Evolutionary conservation across 2,797 vertebrate genomes (phyloP).

Genomic region (Spondyliosoma cantharus): DNA sequence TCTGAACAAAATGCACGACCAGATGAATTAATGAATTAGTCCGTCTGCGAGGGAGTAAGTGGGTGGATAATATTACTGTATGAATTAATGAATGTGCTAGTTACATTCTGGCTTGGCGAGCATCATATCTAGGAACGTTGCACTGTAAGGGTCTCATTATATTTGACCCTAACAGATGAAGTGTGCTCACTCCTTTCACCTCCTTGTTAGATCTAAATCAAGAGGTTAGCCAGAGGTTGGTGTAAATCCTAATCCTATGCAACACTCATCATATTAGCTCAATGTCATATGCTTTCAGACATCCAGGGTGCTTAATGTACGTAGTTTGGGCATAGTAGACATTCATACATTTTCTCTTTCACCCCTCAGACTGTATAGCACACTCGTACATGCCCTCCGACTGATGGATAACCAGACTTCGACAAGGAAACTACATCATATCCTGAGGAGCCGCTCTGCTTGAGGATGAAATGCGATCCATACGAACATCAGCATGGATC

Average conservation of each 20-base stretch:
- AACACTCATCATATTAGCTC: constrained; percentile 35
- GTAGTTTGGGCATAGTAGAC: constrained; percentile 25
- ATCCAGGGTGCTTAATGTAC: constrained; percentile 27
- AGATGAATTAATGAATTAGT: constrained; percentile 29
- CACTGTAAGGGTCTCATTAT: constrained; percentile 25
- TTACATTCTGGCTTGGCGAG: constrained; percentile 25
- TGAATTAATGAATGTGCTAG: constrained; percentile 32
- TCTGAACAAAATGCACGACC: constrained; percentile 20
- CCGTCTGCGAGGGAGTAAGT: constrained; percentile 26
- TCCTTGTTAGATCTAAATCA: constrained; percentile 57
- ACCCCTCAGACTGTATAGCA: constrained; percentile 10
- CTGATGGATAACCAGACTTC: constrained; percentile 41
- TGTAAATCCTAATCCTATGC: constrained; percentile 36
- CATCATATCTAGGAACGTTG: constrained; percentile 13
- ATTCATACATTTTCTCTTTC: constrained; percentile 25
- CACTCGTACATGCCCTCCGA: constrained; percentile 26
- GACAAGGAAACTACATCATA: constrained; percentile 26
- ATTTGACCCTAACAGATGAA: constrained; percentile 24
- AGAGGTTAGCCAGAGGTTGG: constrained; percentile 44
- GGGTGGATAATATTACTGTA: constrained; percentile 14
- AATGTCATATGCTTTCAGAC: constrained; percentile 39
- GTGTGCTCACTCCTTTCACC: constrained; percentile 31
- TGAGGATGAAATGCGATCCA: constrained; percentile 28
- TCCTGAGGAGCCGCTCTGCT: constrained; percentile 16
- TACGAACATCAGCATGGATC: constrained; percentile 44